Conservation (phyloP, 2,888 invertebrate species). For the Caenorhabditis wallacei region DNA sequence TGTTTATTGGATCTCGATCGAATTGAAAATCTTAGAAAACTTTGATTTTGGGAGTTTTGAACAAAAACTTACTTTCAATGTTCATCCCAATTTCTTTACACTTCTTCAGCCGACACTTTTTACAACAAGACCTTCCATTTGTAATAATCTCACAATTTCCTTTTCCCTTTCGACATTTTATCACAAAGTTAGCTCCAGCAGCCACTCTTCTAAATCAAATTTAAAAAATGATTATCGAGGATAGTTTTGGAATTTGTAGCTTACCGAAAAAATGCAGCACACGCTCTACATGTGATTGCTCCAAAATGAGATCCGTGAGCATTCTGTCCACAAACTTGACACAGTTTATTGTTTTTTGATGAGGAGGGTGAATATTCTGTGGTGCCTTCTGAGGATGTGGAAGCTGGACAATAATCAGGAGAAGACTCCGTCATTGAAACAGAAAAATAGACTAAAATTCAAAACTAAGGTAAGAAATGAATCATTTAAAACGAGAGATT, state of each 20-base stretch:
- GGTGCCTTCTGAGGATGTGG: constrained; percentile 12
- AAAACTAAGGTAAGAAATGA: background rate
- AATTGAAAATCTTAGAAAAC: constrained; percentile 39
- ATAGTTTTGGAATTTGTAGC: too few species aligned
- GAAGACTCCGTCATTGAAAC: constrained; percentile 5
- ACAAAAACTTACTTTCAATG: constrained; percentile 32
- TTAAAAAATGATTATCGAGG: too few species aligned
- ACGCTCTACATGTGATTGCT: constrained; percentile 27
- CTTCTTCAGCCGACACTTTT: constrained; percentile 45
- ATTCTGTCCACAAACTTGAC: constrained; percentile 17
- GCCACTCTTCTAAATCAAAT: constrained; percentile 23
- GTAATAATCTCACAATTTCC: constrained; percentile 29
- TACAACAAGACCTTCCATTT: constrained; percentile 45
- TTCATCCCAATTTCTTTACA: constrained; percentile 40
- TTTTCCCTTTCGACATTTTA: constrained; percentile 16
- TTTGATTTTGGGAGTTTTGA: background rate
- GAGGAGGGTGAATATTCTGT: background rate
- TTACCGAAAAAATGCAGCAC: constrained; percentile 26
- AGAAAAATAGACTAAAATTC: background rate
- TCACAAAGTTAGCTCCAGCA: constrained; percentile 27
- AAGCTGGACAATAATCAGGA: constrained; percentile 10
- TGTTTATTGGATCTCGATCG: constrained; percentile 24
- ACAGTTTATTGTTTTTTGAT: background rate
- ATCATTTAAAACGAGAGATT: background rate
- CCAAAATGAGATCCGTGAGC: constrained; percentile 22